Evolutionary conservation across 2,888 invertebrate genomes (phyloP), one percentile per base, ranked within the genome.

Genomic region (Chrysolina oricalcia): DNA sequence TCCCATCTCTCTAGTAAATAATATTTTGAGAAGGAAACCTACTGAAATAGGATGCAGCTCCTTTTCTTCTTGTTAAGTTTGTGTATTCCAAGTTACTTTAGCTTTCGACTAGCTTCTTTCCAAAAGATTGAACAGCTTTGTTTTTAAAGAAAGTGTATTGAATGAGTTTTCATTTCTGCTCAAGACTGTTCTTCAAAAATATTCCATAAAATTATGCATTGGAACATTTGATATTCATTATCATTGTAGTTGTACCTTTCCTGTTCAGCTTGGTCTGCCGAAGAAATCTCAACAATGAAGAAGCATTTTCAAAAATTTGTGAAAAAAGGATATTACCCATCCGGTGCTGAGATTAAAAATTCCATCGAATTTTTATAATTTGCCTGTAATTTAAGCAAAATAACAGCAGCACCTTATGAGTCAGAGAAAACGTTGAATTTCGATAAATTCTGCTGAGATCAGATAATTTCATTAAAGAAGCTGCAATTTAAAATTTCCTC

Each of bases 241-340:
- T 6, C 13, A n/a, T 15, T 48, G 48, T 48, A 13, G 5, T 41
- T 66, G 43, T 67, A 5, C 27, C 15, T 67, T 46, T 27, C 15
- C 2, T 69, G 27, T 56, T 69, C 56, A 69, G 69, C 27, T 69
- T 69, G 69, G 69, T n/a, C 69, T 19, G 27, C 17, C 27, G 69
- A 53, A 69, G 69, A 69, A 69, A 43, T 69, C 3, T 6, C 6
- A 53, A 35, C 15, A 40, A 19, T 69, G 9, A 53, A 41, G 17
- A 40, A 69, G 15, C 56, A 59, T 59, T 69, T 69, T 53, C 9
- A 40, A 23, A 59, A n/a, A 17, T 53, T 40, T 40, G 17, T 69
- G 40, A 6, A 27, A 11, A 17, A 69, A 56, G 19, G 43, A 23
- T 4, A 10, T 56, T 69, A 56, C 69, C 66, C 66, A 17, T 66